phyloP scores from a whole-genome alignment of 2,888 invertebrate species.

The Lutraria lutraria region DNA sequence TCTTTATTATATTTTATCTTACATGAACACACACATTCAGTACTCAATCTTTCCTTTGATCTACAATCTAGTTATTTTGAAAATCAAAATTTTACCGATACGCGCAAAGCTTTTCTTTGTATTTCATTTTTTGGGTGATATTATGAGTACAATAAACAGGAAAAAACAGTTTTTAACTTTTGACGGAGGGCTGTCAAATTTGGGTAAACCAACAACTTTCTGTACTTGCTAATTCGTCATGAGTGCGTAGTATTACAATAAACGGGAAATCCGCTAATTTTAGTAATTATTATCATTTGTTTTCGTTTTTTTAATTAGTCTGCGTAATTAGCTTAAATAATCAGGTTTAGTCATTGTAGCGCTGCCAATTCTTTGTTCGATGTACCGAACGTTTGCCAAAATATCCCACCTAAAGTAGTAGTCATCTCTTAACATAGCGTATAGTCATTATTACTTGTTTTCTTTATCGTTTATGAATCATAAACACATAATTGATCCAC shows the following conservation, averaged over 20 bases:
- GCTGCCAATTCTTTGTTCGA: not conserved
- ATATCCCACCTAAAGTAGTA: not conserved
- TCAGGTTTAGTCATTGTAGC: not conserved
- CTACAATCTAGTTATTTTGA: too few species aligned
- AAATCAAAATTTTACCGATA: not conserved
- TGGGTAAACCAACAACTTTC: not conserved
- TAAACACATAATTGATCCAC: not conserved
- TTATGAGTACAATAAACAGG: constrained; percentile 9
- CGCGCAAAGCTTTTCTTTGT: not conserved
- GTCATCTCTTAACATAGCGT: not conserved
- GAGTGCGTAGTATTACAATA: not conserved
- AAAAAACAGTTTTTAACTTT: constrained; percentile 14
- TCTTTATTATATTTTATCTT: not conserved
- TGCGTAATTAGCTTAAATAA: not conserved
- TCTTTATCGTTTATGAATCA: not conserved
- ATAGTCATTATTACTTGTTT: not conserved
- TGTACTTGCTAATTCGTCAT: not conserved
- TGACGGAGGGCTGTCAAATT: not conserved
- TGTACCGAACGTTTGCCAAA: not conserved
- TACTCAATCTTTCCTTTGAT: not conserved
- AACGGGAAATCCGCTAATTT: constrained; percentile 23
- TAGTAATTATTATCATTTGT: not conserved
- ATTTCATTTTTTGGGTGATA: not conserved
- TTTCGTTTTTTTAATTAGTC: not conserved
- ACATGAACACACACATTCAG: not conserved